These are phyloP conservation scores for Terrapene triunguis DNA, from an alignment of 2,113 vertebrate genomes.

Conservation along the genomic window DNA sequence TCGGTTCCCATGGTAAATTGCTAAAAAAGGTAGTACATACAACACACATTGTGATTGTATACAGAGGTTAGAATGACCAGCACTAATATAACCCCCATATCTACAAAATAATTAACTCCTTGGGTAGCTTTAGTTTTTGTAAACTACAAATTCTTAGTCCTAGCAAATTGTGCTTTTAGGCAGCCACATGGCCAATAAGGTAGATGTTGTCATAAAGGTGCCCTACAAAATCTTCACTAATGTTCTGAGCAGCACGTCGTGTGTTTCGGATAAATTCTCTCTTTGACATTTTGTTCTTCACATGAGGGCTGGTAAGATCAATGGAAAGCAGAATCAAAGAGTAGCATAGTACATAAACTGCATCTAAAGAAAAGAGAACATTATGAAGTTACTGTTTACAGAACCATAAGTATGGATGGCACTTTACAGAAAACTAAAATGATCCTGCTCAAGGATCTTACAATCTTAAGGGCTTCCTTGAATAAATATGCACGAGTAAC, in stretches of 20 bases:
- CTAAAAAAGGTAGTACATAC: constrained; percentile 73
- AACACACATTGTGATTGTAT: constrained; percentile 78
- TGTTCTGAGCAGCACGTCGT: constrained; percentile 94
- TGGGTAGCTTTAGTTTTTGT: constrained; percentile 56
- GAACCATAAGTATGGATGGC: not conserved
- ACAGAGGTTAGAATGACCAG: constrained; percentile 84
- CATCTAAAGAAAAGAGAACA: constrained; percentile 84
- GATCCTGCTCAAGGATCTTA: not conserved
- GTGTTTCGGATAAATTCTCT: constrained; percentile 99
- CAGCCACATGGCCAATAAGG: constrained; percentile 98
- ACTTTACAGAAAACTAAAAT: not conserved
- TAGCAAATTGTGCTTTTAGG: constrained; percentile 83
- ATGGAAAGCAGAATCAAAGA: constrained; percentile 98
- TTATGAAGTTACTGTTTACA: constrained; percentile 3
- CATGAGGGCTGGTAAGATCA: constrained; percentile 96
- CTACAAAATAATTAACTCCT: constrained; percentile 72
- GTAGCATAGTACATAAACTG: constrained; percentile 98
- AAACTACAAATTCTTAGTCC: constrained; percentile 73
- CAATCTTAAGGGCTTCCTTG: not conserved
- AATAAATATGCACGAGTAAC: not conserved
- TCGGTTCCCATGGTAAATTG: constrained; percentile 73
- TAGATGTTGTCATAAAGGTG: constrained; percentile 99
- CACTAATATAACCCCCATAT: constrained; percentile 77
- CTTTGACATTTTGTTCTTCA: constrained; percentile 99
- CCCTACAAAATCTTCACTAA: constrained; percentile 98